Conservation (phyloP, 1,140 invertebrate species). For the Drosophila subpulchrella region DNA sequence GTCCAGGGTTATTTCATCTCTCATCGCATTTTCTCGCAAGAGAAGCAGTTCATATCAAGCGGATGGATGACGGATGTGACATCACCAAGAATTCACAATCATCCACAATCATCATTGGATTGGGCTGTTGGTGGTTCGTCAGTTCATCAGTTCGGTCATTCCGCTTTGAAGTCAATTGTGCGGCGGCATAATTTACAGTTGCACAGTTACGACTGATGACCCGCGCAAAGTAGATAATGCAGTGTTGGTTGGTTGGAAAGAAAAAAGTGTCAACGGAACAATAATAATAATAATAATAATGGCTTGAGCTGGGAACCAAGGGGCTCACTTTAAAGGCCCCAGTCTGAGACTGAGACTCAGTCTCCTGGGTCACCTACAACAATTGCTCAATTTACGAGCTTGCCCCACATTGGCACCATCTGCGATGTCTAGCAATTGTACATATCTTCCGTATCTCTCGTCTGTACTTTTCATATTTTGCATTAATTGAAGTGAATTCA, state of each 20-base stretch:
- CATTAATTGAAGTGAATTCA: constrained; percentile 82
- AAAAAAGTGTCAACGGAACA: constrained; percentile 28
- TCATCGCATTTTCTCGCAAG: constrained; percentile 15
- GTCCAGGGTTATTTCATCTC: background rate
- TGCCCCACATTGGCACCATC: constrained; percentile 14
- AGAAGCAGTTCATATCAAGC: background rate
- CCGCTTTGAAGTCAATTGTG: constrained; percentile 67
- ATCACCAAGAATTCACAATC: constrained; percentile 55
- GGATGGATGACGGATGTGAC: constrained; percentile 67
- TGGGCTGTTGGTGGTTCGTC: background rate
- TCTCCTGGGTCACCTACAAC: constrained; percentile 44
- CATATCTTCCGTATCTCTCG: constrained; percentile 10
- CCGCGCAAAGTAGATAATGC: constrained; percentile 31
- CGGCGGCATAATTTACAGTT: constrained; percentile 51
- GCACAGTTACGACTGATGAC: constrained; percentile 33
- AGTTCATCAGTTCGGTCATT: constrained; percentile 8
- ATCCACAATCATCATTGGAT: constrained; percentile 17
- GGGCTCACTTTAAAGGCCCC: background rate
- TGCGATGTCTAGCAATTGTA: constrained; percentile 18
- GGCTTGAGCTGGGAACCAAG: constrained; percentile 15
- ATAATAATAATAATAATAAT: constrained; percentile 16
- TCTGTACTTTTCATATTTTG: constrained; percentile 58
- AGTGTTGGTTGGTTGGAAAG: background rate
- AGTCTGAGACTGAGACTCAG: background rate
- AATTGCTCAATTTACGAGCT: constrained; percentile 46